phyloP scores from a whole-genome alignment of 53 echinoderm and acorn worm genomes.

The Pentamera pediparva region DNA sequence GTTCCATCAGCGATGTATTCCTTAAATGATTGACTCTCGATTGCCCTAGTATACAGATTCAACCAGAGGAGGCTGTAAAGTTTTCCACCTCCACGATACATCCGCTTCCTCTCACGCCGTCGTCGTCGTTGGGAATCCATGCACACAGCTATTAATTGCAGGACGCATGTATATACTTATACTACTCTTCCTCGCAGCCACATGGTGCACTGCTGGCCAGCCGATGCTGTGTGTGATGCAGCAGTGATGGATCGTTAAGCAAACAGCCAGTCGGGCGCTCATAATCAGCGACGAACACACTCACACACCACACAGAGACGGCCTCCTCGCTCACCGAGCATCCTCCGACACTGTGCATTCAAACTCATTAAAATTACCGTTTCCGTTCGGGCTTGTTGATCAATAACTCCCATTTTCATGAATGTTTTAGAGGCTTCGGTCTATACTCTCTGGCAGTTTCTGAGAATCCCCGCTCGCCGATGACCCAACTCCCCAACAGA shows the following conservation, averaged over 20 bases:
- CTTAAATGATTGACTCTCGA: too few species aligned
- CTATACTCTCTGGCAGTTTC: conserved; percentile 32
- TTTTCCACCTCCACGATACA: too few species aligned
- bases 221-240: background rate
- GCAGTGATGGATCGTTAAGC: conserved; percentile 30
- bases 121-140: too few species aligned
- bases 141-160: too few species aligned
- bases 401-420: conserved; percentile 40
- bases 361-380: conserved; percentile 39
- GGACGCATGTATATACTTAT: background rate
- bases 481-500: conserved; percentile 31
- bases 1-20: too few species aligned
- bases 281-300: conserved; percentile 37
- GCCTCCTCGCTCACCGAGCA: conserved; percentile 10
- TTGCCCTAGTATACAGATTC: too few species aligned
- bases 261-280: conserved; percentile 26
- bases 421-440: conserved; percentile 39
- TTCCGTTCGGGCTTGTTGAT: conserved; percentile 34
- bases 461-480: conserved; percentile 24
- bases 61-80: too few species aligned
- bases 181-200: background rate
- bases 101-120: too few species aligned
- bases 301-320: conserved; percentile 26
- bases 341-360: conserved; percentile 28
- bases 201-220: background rate